These are phyloP conservation scores for Zaprionus kolodkinae DNA, from an alignment of 1,140 invertebrate species.

Conservation along the genomic window DNA sequence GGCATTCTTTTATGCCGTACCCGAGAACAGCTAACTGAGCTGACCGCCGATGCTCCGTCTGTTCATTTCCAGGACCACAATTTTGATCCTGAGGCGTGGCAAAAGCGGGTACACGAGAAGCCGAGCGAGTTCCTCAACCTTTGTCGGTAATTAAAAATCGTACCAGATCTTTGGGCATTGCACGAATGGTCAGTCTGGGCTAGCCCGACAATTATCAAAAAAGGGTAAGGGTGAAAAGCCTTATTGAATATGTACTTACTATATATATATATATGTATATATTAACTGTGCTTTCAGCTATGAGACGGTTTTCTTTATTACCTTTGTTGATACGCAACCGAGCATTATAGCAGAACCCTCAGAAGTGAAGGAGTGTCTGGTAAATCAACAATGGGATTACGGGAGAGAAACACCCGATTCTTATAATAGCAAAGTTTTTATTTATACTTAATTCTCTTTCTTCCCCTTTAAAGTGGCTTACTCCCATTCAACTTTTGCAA, in stretches of 20 bases:
- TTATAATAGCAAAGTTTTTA: neutral
- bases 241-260: neutral
- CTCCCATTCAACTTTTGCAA: constrained; percentile 77
- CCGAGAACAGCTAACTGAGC: constrained; percentile 29
- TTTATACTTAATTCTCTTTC: constrained; percentile 83
- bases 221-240: constrained; percentile 45
- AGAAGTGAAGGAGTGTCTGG: constrained; percentile 89
- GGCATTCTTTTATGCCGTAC: constrained; percentile 90
- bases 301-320: constrained; percentile 92
- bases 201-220: constrained; percentile 87
- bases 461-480: constrained; percentile 85
- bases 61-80: constrained; percentile 3
- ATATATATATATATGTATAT: neutral
- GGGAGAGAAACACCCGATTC: too few species aligned
- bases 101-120: constrained; percentile 87
- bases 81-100: constrained; percentile 67
- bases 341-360: constrained; percentile 85
- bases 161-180: constrained; percentile 93
- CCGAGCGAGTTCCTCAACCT: constrained; percentile 89
- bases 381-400: constrained; percentile 78
- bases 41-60: neutral
- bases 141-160: constrained; percentile 89
- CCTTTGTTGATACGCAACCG: constrained; percentile 87
- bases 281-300: constrained; percentile 84
- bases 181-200: constrained; percentile 95